These are phyloP conservation scores for Mesorhabditis sp. DNA, from an alignment of 2,888 invertebrate species.

Conservation along the genomic window DNA sequence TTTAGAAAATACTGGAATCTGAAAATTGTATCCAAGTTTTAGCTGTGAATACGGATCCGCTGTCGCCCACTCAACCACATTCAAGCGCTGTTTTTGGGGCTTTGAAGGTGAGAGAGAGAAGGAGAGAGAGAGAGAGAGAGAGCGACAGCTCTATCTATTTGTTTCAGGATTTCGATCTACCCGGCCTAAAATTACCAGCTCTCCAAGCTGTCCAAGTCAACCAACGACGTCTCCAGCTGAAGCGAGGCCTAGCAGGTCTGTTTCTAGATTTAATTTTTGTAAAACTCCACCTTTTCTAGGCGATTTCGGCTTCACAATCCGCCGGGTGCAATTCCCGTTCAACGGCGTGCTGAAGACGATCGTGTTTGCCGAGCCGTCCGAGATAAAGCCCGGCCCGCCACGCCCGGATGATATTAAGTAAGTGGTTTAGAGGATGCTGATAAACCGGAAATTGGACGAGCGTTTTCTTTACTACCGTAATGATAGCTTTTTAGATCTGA, in stretches of 20 bases:
- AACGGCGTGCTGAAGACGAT: slow-evolving; percentile 23
- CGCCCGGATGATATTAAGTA: slow-evolving; percentile 36
- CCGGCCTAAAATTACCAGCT: slow-evolving; percentile 40
- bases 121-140: background rate
- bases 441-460: background rate
- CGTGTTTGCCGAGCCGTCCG: slow-evolving; percentile 44
- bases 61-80: background rate
- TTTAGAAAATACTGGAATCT: background rate
- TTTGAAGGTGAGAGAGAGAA: background rate
- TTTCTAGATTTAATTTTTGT: background rate
- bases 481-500: background rate
- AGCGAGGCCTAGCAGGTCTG: slow-evolving; percentile 29
- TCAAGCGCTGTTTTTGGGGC: background rate
- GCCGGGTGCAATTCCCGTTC: slow-evolving; percentile 35
- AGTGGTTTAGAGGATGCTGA: background rate
- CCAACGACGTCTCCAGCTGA: slow-evolving; percentile 27
- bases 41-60: background rate
- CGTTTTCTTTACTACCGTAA: too few relatives aligned
- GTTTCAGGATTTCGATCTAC: slow-evolving; percentile 25
- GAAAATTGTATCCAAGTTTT: background rate
- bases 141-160: background rate
- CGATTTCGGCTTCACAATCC: slow-evolving; percentile 45
- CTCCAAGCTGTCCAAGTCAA: slow-evolving; percentile 39
- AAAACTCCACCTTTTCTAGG: slow-evolving; percentile 17
- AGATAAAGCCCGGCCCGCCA: slow-evolving; percentile 38